Evolutionary conservation across 2,888 invertebrate species (phyloP).

Genomic region (Andrena minutula): DNA sequence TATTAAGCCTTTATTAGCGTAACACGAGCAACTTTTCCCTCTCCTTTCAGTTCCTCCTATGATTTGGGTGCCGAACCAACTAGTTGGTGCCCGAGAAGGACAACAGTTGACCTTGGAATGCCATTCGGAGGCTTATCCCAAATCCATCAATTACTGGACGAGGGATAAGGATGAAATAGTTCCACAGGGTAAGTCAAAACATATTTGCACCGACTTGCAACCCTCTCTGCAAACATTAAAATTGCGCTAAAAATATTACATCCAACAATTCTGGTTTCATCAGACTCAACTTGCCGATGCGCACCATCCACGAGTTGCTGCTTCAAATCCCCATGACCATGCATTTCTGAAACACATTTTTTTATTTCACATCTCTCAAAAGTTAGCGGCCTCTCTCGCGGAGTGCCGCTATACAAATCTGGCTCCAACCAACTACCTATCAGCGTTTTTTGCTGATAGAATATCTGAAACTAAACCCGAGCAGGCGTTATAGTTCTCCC

Average conservation of each 20-base stretch:
- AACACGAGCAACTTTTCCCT: background rate
- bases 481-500: too few relatives aligned
- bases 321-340: too few relatives aligned
- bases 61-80: conserved; percentile 87
- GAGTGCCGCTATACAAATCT: too few relatives aligned
- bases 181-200: conserved; percentile 84
- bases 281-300: too few relatives aligned
- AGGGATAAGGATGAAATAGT: conserved; percentile 86
- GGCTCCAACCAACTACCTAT: too few relatives aligned
- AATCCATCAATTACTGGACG: conserved; percentile 87
- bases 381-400: too few relatives aligned
- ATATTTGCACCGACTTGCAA: background rate
- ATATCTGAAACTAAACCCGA: too few relatives aligned
- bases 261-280: background rate
- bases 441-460: too few relatives aligned
- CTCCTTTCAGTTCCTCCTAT: conserved; percentile 86
- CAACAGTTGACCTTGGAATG: conserved; percentile 86
- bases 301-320: too few relatives aligned
- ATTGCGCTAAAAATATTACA: background rate
- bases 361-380: too few relatives aligned
- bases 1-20: background rate
- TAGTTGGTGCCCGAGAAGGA: conserved; percentile 86
- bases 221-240: too few relatives aligned
- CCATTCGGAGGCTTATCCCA: conserved; percentile 87
- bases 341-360: too few relatives aligned